Conservation (phyloP, 1,140 invertebrate species). For the Cyphomyrmex costatus region DNA sequence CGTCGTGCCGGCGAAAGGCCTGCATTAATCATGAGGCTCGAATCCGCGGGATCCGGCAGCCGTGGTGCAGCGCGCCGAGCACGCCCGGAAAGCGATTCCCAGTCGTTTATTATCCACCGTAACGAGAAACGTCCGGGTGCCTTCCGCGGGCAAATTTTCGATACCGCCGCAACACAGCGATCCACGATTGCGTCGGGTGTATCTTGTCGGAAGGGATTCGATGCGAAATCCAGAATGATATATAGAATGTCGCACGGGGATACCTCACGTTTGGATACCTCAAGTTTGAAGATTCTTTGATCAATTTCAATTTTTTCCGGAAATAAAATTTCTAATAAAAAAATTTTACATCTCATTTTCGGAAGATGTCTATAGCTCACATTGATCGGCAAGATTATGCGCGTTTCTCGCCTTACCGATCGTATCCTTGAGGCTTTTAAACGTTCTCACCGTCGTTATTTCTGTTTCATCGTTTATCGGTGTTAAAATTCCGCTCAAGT, state of each 20-base stretch:
- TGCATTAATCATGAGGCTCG: constrained; percentile 74
- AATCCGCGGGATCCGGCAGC: constrained; percentile 66
- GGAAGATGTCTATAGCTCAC: not conserved
- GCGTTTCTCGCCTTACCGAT: not conserved
- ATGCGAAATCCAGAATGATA: not conserved
- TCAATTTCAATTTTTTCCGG: not conserved
- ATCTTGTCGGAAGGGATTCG: constrained; percentile 15
- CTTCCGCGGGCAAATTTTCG: constrained; percentile 51
- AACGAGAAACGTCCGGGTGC: constrained; percentile 53
- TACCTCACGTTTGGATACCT: constrained; percentile 3
- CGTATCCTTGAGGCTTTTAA: constrained; percentile 10
- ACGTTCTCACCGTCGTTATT: constrained; percentile 35
- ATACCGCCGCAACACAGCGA: constrained; percentile 26
- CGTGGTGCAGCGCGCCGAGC: constrained; percentile 31
- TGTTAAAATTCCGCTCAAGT: constrained; percentile 56
- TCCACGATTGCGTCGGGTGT: not conserved
- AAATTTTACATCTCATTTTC: not conserved
- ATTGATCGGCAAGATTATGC: constrained; percentile 1
- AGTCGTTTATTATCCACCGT: constrained; percentile 70
- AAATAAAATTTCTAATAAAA: not conserved
- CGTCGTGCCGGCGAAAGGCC: constrained; percentile 69
- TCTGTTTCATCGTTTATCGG: constrained; percentile 42
- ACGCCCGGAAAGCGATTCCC: constrained; percentile 53
- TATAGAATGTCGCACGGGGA: not conserved
- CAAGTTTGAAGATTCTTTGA: not conserved